phyloP scores from a whole-genome alignment of 1,140 invertebrate species.

The Plodia interpunctella region DNA sequence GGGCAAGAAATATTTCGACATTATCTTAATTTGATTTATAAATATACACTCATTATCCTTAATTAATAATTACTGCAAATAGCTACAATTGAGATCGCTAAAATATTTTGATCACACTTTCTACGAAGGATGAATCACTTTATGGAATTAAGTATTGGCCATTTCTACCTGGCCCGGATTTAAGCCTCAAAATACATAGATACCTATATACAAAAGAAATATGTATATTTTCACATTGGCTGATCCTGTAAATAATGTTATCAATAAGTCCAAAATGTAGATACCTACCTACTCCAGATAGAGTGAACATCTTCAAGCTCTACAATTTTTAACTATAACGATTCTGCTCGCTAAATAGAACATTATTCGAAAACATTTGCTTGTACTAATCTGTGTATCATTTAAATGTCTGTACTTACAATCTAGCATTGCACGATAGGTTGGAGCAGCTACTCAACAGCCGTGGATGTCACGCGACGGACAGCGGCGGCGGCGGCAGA shows the following conservation, averaged over 20 bases:
- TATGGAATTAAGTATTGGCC: constrained; percentile 12
- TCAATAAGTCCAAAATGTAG: no score
- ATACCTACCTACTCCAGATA: neutral
- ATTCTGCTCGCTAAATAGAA: constrained; percentile 5
- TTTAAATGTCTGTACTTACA: constrained; percentile 56
- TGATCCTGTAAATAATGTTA: no score
- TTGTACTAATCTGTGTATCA: neutral
- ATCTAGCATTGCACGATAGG: constrained; percentile 72
- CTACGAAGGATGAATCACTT: constrained; percentile 24
- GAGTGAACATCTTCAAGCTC: neutral
- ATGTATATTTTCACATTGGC: no score
- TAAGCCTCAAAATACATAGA: constrained; percentile 18
- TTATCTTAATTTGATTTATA: neutral
- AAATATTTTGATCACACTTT: constrained; percentile 18
- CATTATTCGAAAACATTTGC: neutral
- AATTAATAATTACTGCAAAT: constrained; percentile 29
- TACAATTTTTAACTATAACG: neutral
- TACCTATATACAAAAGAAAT: no score
- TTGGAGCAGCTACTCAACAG: constrained; percentile 39
- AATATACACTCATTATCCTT: constrained; percentile 7
- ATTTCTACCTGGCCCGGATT: constrained; percentile 5
- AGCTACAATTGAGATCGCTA: constrained; percentile 55
- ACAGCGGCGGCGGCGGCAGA: constrained; percentile 58
- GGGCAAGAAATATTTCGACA: neutral
- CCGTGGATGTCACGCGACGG: constrained; percentile 64